These are phyloP conservation scores for Calosoma granatense DNA, from an alignment of 1,140 invertebrate species.

Conservation along the genomic window DNA sequence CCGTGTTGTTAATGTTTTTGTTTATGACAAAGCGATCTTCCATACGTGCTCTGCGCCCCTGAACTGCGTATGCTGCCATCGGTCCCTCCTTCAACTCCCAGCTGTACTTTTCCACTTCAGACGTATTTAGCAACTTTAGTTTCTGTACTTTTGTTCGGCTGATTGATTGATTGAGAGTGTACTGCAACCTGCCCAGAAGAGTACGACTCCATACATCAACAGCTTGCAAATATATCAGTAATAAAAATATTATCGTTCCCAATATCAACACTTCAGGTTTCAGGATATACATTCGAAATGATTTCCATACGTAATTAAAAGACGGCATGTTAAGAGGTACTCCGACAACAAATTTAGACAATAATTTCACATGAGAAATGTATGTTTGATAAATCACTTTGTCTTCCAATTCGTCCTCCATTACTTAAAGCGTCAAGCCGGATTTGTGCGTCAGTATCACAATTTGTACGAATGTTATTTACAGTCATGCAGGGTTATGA, in stretches of 20 bases:
- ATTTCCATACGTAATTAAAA: conserved; percentile 55
- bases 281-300: conserved; percentile 59
- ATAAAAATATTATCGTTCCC: conserved; percentile 51
- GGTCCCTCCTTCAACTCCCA: conserved; percentile 68
- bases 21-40: conserved; percentile 84
- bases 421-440: conserved; percentile 34
- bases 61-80: conserved; percentile 77
- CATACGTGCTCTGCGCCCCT: conserved; percentile 81
- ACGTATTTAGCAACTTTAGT: conserved; percentile 41
- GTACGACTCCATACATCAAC: conserved; percentile 68
- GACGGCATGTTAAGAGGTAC: conserved; percentile 53
- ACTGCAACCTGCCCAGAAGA: conserved; percentile 59
- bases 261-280: conserved; percentile 64
- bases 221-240: conserved; percentile 66
- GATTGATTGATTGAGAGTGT: conserved; percentile 48
- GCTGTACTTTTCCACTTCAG: conserved; percentile 48
- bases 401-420: conserved; percentile 85
- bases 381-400: conserved; percentile 76
- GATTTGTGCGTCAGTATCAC: no score
- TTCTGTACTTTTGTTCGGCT: conserved; percentile 41
- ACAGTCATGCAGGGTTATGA: no score
- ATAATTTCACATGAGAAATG: conserved; percentile 68
- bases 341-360: conserved; percentile 62
- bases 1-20: conserved; percentile 61
- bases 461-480: no score